A percentile compares a stretch with the other conserved stretches of the same genome.
phyloP scores from a whole-genome alignment of 2,113 vertebrate genomes.

The Oenanthe oenanthe region DNA sequence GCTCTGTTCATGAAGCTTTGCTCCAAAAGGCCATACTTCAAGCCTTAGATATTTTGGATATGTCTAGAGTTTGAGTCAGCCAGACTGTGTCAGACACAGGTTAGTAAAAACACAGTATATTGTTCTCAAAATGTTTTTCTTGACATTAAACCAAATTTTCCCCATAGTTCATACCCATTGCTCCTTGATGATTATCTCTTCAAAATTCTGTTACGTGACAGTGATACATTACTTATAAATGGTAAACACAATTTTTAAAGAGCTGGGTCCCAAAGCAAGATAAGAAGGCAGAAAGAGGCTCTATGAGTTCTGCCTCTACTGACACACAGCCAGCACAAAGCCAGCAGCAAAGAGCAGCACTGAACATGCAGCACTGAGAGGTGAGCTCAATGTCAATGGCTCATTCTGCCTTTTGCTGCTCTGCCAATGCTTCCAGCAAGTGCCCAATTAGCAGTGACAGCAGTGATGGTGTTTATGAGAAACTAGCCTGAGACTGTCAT shows the following conservation, averaged over 20 bases:
- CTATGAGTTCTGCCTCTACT: not conserved
- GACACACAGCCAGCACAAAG: not conserved
- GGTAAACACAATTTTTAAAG: not conserved
- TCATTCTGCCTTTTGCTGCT: conserved; percentile 24
- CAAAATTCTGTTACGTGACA: not conserved
- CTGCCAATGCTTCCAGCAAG: conserved; percentile 48
- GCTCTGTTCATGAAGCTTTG: not conserved
- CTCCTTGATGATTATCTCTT: not conserved
- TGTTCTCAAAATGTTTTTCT: not conserved
- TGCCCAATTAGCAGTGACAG: conserved; percentile 53
- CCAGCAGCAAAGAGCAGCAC: not conserved
- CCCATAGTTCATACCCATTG: not conserved
- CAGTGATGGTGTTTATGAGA: conserved; percentile 17
- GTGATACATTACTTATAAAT: not conserved
- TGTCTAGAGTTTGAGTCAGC: not conserved
- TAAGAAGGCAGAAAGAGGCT: not conserved
- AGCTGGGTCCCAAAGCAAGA: not conserved
- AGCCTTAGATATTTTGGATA: not conserved
- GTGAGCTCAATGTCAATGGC: conserved; percentile 38
- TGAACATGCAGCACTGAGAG: not conserved
- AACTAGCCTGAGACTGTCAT: conserved; percentile 32
- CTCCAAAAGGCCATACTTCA: not conserved
- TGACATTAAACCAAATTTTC: conserved; percentile 7
- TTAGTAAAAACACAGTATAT: not conserved
- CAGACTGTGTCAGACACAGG: not conserved